Base-by-base conservation (phyloP, 2,888 invertebrate species). In the Lithophane semibrunnea region DNA sequence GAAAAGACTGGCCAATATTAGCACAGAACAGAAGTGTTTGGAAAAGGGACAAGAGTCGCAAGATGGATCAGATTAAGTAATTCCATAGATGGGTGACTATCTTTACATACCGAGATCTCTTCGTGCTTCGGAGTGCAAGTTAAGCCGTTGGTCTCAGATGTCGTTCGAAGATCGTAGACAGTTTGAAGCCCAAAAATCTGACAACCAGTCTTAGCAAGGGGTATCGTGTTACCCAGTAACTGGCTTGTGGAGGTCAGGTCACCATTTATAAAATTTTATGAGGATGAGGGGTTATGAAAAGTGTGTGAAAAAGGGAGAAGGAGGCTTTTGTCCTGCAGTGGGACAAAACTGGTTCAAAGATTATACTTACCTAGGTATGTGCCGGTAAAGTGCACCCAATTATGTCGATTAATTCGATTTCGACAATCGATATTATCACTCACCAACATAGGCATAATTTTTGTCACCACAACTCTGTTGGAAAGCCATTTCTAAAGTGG, bases 401-500 rank as follows among this genome's bases (percentile, higher is more conserved):
- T 47, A 18, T 58, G 29, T 21, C 12, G 5, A 49, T 52, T 12
- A 12, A 70, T 70, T 56, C 10, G 21, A 42, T 56, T 71, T 54
- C 16, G 0, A 1, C 4, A 5, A 42, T 42, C 13, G 10, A 79
- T 21, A 69, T 47, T 77, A 47, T 54, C 37, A 44, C 8, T 77
- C 9, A 13, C 24, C 5, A 42, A 49, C 16, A 37, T 29, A 29
- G 29, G 29, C 29, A 29, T 37, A 47, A 13, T 24, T 47, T 64
- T 37, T 42, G 47, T 42, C 24, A 42, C 24, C 10, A 24, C 5
- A 21, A 16, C 18, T 49, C 1, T 58, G 16, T 66, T 37, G 21
- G 12, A 52, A 76, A 67, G 49, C 16, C 29, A n/a, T 29, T 71
- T 49, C 56, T 64, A 64, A 37, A 64, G 18, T 79, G 24, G 58